Evolutionary conservation across 2,797 vertebrate species (phyloP).

Genomic region (Neoniphon sammara): DNA sequence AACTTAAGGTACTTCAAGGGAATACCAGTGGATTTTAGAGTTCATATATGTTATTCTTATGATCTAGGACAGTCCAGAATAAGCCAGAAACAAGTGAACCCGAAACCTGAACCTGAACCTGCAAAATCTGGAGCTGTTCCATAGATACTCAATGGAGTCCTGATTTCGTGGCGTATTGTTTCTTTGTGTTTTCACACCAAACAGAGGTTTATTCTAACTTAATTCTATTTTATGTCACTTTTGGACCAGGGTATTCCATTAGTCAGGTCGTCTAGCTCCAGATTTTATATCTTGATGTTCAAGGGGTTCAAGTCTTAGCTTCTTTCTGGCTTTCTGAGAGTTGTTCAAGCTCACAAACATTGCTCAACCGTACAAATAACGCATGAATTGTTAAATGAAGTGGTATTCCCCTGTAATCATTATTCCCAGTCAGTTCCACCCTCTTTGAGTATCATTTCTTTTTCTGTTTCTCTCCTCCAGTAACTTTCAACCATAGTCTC

Average conservation of each 20-base stretch:
- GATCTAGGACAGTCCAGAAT: constrained; percentile 30
- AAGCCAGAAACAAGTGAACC: constrained; percentile 34
- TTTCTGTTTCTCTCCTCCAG: constrained; percentile 39
- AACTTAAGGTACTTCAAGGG: constrained; percentile 44
- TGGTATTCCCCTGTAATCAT: constrained; percentile 27
- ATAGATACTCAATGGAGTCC: not conserved
- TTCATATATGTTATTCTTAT: constrained; percentile 27
- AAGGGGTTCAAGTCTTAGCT: constrained; percentile 39
- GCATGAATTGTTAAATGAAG: constrained; percentile 63
- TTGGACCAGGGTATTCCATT: not conserved
- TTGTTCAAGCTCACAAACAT: constrained; percentile 26
- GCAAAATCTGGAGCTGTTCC: constrained; percentile 34
- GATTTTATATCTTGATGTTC: constrained; percentile 51
- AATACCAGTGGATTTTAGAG: constrained; percentile 31
- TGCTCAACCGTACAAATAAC: constrained; percentile 49
- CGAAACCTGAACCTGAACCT: constrained; percentile 38
- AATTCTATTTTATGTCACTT: not conserved
- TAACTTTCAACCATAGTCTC: constrained; percentile 49
- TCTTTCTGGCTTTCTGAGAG: constrained; percentile 46
- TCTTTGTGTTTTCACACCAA: not conserved
- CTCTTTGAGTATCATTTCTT: constrained; percentile 45
- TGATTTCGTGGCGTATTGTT: not conserved
- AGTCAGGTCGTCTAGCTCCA: constrained; percentile 12
- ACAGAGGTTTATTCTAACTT: not conserved
- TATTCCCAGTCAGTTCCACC: constrained; percentile 33